phyloP scores from a whole-genome alignment of 2,113 vertebrate species.

The Oceanites oceanicus region DNA sequence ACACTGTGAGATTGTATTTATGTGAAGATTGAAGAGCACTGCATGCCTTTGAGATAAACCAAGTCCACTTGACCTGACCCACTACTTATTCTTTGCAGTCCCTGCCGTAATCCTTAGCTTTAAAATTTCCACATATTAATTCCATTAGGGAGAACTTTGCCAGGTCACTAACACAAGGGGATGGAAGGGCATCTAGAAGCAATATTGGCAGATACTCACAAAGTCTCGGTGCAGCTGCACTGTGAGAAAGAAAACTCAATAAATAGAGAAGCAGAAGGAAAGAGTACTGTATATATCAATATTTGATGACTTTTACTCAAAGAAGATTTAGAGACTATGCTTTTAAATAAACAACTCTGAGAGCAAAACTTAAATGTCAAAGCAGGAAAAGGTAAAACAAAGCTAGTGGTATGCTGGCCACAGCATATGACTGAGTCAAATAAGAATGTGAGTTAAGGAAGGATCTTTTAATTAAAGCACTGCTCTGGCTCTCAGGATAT shows the following conservation, averaged over 20 bases:
- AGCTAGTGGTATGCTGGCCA: not conserved
- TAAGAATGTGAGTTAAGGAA: not conserved
- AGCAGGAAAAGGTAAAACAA: not conserved
- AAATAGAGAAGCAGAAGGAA: not conserved
- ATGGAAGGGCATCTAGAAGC: not conserved
- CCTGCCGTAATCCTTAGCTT: not conserved
- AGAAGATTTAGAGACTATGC: not conserved
- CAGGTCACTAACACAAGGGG: not conserved
- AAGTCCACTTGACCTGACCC: not conserved
- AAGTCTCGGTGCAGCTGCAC: not conserved
- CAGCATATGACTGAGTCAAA: not conserved
- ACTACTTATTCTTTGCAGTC: not conserved
- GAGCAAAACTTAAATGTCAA: slow-evolving; percentile 5
- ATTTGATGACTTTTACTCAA: not conserved
- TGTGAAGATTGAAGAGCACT: not conserved
- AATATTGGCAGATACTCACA: not conserved
- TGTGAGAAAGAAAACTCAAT: not conserved
- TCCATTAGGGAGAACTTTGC: not conserved
- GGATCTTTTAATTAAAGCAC: not conserved
- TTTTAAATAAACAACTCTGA: not conserved
- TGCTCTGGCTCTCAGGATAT: not conserved
- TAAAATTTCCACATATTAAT: not conserved
- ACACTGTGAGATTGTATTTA: not conserved
- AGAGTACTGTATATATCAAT: not conserved
- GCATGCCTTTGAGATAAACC: not conserved